These are phyloP conservation scores for Plestiodon gilberti DNA, from an alignment of 2,113 vertebrate species.

Conservation along the genomic window DNA sequence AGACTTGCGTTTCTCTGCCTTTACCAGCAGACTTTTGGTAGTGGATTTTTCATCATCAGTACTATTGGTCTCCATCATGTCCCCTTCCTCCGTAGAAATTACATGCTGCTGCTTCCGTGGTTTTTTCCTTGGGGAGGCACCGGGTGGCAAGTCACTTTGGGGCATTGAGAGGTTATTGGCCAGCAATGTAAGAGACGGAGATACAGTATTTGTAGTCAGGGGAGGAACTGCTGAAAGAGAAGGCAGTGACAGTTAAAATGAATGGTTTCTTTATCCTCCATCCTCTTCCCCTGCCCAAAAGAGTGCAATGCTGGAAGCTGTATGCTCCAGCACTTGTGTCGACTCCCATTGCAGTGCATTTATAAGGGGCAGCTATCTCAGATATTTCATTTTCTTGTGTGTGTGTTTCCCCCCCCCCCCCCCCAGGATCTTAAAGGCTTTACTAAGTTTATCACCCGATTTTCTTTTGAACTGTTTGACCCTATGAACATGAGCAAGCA, in stretches of 20 bases:
- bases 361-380: neutral
- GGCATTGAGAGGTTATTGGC: slow-evolving; percentile 81
- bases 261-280: neutral
- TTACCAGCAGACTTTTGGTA: slow-evolving; percentile 83
- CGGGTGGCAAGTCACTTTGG: slow-evolving; percentile 88
- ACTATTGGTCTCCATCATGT: slow-evolving; percentile 98
- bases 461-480: neutral
- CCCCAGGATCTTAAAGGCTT: neutral
- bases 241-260: slow-evolving; percentile 48
- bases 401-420: neutral
- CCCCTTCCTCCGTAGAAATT: slow-evolving; percentile 96
- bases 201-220: slow-evolving; percentile 77
- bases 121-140: slow-evolving; percentile 96
- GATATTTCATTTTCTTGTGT: neutral
- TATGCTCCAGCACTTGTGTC: neutral
- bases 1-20: slow-evolving; percentile 91
- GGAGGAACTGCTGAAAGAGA: slow-evolving; percentile 76
- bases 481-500: neutral
- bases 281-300: neutral
- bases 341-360: neutral
- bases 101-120: slow-evolving; percentile 98
- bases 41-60: slow-evolving; percentile 93
- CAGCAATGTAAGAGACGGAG: slow-evolving; percentile 80
- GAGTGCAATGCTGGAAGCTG: neutral
- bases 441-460: neutral